A percentile compares a stretch with the other conserved stretches of the same genome.
These are phyloP conservation scores for Seriola rivoliana DNA, from an alignment of 2,113 vertebrate species.

Conservation along the genomic window DNA sequence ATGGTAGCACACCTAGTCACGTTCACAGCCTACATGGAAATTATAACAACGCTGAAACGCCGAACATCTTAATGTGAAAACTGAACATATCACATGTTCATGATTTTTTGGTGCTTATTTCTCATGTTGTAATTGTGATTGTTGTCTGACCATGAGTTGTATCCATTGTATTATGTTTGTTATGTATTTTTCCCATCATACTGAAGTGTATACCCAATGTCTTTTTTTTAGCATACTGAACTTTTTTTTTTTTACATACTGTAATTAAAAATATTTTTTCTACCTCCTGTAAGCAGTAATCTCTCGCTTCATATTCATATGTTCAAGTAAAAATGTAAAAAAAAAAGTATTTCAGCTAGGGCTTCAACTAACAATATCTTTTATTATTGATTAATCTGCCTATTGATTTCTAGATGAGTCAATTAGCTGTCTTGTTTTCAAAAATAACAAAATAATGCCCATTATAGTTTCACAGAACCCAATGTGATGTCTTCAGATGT, in stretches of 20 bases:
- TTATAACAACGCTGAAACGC: neutral
- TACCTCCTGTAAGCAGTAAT: neutral
- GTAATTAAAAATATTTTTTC: conserved; percentile 38
- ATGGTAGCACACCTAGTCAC: neutral
- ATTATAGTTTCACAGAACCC: no score
- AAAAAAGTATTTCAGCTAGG: neutral
- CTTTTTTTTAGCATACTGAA: conserved; percentile 2
- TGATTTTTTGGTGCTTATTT: neutral
- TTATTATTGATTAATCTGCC: neutral
- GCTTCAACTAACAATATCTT: neutral
- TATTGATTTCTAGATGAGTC: neutral
- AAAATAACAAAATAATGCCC: no score
- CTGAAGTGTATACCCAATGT: neutral
- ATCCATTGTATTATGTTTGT: neutral
- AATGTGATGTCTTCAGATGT: no score
- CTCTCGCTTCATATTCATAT: neutral
- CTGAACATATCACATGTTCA: conserved; percentile 6
- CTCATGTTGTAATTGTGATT: conserved; percentile 11
- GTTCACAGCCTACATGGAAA: neutral
- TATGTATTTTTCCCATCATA: conserved; percentile 2
- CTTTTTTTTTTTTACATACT: conserved; percentile 10
- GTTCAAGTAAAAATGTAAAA: neutral
- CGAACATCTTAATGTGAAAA: conserved; percentile 37
- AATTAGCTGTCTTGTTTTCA: no score
- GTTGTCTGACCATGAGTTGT: conserved; percentile 1